Percentiles rank a stretch among this genome's conserved stretches.
Evolutionary conservation across 2,888 invertebrate species (phyloP).

Genomic region (Lasioglossum zephyrum): DNA sequence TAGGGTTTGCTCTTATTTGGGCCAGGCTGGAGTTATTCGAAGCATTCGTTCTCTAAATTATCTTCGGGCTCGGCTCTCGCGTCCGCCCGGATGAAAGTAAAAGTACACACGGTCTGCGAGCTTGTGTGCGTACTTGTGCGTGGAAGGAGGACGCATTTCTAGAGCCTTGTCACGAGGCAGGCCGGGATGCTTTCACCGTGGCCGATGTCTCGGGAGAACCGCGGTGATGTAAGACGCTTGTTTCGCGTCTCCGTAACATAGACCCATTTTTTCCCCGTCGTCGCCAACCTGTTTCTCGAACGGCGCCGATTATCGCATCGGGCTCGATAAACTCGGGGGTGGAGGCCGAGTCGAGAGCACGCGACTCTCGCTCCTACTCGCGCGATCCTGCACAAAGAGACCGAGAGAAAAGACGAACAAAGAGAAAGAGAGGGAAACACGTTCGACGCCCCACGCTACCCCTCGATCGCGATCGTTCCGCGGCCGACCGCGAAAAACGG

Average conservation of each 20-base stretch:
- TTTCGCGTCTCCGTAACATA: conserved; percentile 31
- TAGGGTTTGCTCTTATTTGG: not conserved
- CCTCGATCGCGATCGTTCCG: not conserved
- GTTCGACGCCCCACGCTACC: not conserved
- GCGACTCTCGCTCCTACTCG: not conserved
- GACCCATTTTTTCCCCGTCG: conserved; percentile 42
- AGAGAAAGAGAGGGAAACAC: not conserved
- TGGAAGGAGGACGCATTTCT: not conserved
- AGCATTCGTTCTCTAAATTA: not conserved
- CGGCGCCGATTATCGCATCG: conserved; percentile 14
- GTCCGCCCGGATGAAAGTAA: conserved; percentile 6
- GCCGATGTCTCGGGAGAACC: conserved; percentile 8
- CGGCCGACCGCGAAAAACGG: conserved; percentile 15
- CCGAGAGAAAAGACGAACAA: not conserved
- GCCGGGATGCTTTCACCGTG: conserved; percentile 12
- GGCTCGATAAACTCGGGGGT: conserved; percentile 12
- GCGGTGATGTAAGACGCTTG: not conserved
- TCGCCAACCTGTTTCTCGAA: conserved; percentile 34
- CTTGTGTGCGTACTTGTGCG: not conserved
- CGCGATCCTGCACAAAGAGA: not conserved
- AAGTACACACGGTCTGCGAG: not conserved
- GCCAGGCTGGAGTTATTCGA: not conserved
- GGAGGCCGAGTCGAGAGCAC: not conserved
- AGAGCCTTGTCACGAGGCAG: not conserved
- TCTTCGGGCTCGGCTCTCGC: not conserved